Evolutionary conservation across 2,797 vertebrate genomes (phyloP).

Genomic region (Hippoglossus hippoglossus): DNA sequence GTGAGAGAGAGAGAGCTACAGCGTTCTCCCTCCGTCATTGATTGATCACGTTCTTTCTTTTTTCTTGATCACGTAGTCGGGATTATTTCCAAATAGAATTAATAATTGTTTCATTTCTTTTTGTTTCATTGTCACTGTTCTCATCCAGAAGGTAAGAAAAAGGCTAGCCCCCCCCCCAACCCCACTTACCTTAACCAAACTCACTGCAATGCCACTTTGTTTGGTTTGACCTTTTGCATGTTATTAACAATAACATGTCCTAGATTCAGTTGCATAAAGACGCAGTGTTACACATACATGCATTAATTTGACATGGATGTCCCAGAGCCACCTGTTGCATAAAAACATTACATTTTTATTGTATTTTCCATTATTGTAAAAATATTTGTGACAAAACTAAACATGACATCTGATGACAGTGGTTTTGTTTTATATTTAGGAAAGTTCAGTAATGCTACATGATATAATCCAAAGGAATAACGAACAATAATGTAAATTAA

Average conservation of each 20-base stretch:
- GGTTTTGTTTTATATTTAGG: not conserved
- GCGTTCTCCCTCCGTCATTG: constrained; percentile 24
- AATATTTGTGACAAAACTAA: not conserved
- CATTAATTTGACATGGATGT: not conserved
- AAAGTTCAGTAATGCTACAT: not conserved
- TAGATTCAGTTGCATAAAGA: constrained; percentile 54
- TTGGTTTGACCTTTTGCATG: constrained; percentile 79
- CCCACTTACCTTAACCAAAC: constrained; percentile 64
- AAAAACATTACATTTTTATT: constrained; percentile 21
- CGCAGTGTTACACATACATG: not conserved
- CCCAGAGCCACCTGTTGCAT: constrained; percentile 55
- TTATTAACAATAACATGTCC: constrained; percentile 77
- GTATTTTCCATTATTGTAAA: not conserved
- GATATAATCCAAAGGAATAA: not conserved
- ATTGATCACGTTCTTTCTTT: constrained; percentile 41
- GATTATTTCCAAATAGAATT: constrained; percentile 59
- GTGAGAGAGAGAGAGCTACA: not conserved
- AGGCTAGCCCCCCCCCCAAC: constrained; percentile 49
- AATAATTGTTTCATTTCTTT: constrained; percentile 80
- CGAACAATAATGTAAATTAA: not conserved
- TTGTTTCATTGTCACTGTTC: constrained; percentile 84
- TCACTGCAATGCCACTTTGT: constrained; percentile 69
- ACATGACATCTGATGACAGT: not conserved
- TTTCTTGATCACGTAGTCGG: constrained; percentile 53
- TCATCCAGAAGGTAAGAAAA: constrained; percentile 89